Evolutionary conservation across 92 coral and sea anemone species (phyloP), one percentile per base, ranked within the genome.

Genomic region (Micromussa lordhowensis): DNA sequence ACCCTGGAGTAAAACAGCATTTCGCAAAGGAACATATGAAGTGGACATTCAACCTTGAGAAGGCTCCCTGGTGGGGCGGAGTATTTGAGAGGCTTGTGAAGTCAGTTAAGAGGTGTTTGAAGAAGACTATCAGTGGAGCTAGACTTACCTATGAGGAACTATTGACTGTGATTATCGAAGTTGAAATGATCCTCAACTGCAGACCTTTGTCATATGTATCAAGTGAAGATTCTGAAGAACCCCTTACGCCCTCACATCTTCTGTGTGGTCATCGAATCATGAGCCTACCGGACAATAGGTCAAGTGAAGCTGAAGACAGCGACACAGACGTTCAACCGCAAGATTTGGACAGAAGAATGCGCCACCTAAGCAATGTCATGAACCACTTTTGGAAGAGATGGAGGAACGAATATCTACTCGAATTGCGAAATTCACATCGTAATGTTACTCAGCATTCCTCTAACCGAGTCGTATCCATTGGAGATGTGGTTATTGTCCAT

Each of bases 211-310:
- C 94, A 6, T 88, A 83, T 58, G 82, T 92, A 68, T 89, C 90
- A 8, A 70, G 88, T 8, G 93, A 91, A 29, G 92, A 91, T 40
- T n/a, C 48, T 18, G 94, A 89, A 51, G 88, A 93, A 87, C 92
- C 92, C 4, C 83, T 94, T 24, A 94, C 94, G 17, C 91, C 94
- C 9, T 92, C 96, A n/a, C 96, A 91, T 64, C 91, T 94, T 32
- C 57, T 91, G 32, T 55, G 64, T 58, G 96, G 94, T 34, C 82
- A 64, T 13, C 82, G 90, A 58, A 89, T 88, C 34, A 82, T 89
- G 34, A 89, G 91, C 28, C 77, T 87, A 22, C 93, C 93, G 3
- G 79, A 82, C 66, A 36, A 19, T 30, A 54, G 24, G 29, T 22
- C 80, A 9, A 78, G 78, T 31, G 86, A 84, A 18, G 31, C 87